Evolutionary conservation across 2,888 invertebrate species (phyloP).

Genomic region (Polydrusus pterygomalis): DNA sequence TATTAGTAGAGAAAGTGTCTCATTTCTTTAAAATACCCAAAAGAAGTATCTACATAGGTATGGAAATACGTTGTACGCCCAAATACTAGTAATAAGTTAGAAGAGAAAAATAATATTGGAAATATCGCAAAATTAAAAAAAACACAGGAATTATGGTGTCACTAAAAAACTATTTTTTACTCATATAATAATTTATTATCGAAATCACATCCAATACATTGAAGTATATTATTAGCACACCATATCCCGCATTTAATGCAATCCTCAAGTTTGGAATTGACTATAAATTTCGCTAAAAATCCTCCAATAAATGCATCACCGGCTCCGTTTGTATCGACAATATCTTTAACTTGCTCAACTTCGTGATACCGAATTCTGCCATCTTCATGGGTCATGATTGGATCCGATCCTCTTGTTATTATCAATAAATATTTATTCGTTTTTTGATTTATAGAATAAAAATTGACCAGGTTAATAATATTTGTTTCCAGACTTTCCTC

Average conservation of each 20-base stretch:
- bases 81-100: no score
- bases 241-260: constrained; percentile 29
- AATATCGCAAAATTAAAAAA: no score
- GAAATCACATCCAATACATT: constrained; percentile 32
- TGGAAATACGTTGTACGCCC: no score
- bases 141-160: no score
- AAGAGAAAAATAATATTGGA: no score
- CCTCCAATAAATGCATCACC: constrained; percentile 64
- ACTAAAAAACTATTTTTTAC: background rate
- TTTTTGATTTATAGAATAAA: background rate
- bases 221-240: constrained; percentile 28
- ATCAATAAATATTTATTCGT: constrained; percentile 43
- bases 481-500: constrained; percentile 26
- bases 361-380: constrained; percentile 52
- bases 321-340: constrained; percentile 63
- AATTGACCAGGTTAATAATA: background rate
- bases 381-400: constrained; percentile 53
- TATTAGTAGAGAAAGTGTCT: no score
- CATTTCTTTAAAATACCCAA: no score
- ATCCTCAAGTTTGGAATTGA: constrained; percentile 11
- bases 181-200: constrained; percentile 24
- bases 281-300: constrained; percentile 34
- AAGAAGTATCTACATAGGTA: no score
- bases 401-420: constrained; percentile 60
- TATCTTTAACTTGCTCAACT: constrained; percentile 48